These are phyloP conservation scores for Leptobrachium leishanense DNA, from an alignment of 2,113 vertebrate species.

Conservation along the genomic window DNA sequence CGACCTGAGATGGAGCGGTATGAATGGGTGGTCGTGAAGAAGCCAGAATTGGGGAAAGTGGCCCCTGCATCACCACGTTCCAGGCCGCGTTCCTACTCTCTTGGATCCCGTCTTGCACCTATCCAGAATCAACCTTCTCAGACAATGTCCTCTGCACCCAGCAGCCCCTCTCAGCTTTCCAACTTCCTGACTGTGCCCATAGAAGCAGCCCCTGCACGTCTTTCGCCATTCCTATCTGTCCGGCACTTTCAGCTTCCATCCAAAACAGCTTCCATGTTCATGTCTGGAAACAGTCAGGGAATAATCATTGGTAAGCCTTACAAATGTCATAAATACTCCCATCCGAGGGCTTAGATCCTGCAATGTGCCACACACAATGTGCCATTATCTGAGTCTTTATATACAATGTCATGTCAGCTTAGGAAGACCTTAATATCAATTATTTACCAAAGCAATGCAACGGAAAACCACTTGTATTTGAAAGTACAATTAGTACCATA, in stretches of 20 bases:
- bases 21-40: conserved; percentile 76
- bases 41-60: conserved; percentile 65
- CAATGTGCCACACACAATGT: too few species aligned
- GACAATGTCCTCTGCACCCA: conserved; percentile 2
- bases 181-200: conserved; percentile 63
- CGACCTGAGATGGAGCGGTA: conserved; percentile 75
- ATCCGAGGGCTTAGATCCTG: too few species aligned
- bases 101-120: conserved; percentile 28
- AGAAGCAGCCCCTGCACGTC: conserved; percentile 48
- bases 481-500: too few species aligned
- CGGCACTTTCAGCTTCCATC: conserved; percentile 70
- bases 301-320: conserved; percentile 73
- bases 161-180: conserved; percentile 50
- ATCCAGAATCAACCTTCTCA: conserved; percentile 30
- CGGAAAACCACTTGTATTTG: too few species aligned
- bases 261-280: conserved; percentile 74
- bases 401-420: too few species aligned
- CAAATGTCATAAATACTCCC: background rate
- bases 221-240: conserved; percentile 63
- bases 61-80: conserved; percentile 48
- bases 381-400: too few species aligned
- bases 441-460: too few species aligned
- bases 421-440: too few species aligned
- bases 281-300: conserved; percentile 65
- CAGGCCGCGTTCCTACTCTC: conserved; percentile 51